Evolutionary conservation across 2,888 invertebrate genomes (phyloP).

Genomic region (Eristalinus sepulchralis): DNA sequence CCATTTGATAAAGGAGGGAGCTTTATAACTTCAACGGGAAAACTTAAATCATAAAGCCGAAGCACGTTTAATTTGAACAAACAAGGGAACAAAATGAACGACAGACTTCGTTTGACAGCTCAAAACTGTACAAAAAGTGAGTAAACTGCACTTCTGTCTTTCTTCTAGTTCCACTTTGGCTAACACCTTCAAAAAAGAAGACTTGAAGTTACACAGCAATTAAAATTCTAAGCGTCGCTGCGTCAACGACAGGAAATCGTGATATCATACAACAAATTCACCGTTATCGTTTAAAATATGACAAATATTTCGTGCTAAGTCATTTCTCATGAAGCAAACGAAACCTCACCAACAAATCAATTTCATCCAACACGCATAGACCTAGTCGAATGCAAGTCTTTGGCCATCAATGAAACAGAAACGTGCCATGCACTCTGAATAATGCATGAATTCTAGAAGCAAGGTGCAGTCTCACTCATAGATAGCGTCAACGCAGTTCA

Average conservation of each 20-base stretch:
- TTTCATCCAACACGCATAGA: not conserved
- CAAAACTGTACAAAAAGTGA: no score
- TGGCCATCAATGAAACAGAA: slow-evolving; percentile 43
- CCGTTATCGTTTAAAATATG: not conserved
- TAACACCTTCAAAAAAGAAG: no score
- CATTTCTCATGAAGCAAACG: not conserved
- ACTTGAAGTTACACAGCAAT: not conserved
- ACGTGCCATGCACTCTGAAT: slow-evolving; percentile 43
- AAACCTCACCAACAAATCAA: not conserved
- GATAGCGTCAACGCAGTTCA: slow-evolving; percentile 12
- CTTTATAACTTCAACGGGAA: no score
- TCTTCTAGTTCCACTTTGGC: no score
- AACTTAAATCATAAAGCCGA: no score
- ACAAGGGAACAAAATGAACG: no score
- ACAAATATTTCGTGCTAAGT: not conserved
- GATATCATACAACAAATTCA: not conserved
- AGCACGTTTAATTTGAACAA: no score
- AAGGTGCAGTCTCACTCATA: slow-evolving; percentile 49
- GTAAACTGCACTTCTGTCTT: no score
- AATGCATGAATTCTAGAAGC: slow-evolving; percentile 56
- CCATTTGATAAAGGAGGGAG: no score
- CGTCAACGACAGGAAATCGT: not conserved
- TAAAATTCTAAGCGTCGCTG: not conserved
- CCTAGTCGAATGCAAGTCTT: not conserved
- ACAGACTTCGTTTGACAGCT: no score